Base-by-base conservation (phyloP, 2,797 vertebrate species). In the Hippopotamyrus pictus region DNA sequence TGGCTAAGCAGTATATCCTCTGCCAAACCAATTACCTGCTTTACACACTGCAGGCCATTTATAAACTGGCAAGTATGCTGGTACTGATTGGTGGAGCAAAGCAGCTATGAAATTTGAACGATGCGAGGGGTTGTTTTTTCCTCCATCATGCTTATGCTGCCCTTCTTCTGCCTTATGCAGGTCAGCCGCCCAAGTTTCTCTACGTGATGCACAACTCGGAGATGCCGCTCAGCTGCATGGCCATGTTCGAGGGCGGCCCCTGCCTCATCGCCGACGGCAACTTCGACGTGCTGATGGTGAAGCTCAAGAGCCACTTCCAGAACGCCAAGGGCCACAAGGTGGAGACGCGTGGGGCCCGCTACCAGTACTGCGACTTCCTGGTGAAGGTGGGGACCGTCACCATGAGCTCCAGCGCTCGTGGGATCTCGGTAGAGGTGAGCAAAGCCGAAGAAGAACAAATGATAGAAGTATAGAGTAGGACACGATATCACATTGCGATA, bases 141-240 rank as follows among this genome's bases (percentile, higher is more conserved):
- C n/a, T 50, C 19, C 82, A 37, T 3, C 1, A 37, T 6, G 8
- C 53, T 57, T 3, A 37, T 37, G 9, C 22, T 33, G 2, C 17
- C 25, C 33, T 37, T 1, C 33, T 41, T 14, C n/a, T 3, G 29
- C 51, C 44, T 87, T n/a, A 89, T 9, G 25, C 95, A 99, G 99
- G 98, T 92, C 99, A 99, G 95, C 94, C 97, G 0, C 94, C 97
- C 69, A 99, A 99, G 95, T 96, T 98, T 90, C 95, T 99, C 92
- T 99, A 99, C 0, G 97, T 99, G 93, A 99, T 99, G 98, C 99
- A 99, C 94, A 98, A 98, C 94, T 98, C 98, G 0, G 98, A 99
- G 93, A 97, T 96, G 1, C 98, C 98, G 0, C 94, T 99, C 93
- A 99, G 98, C 95, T 99, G 98, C 93, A 94, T 98, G 12, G 97